Evolutionary conservation across 2,113 vertebrate species (phyloP), one percentile per base, ranked within the genome.

Genomic region (Cyprinodon tularosa): DNA sequence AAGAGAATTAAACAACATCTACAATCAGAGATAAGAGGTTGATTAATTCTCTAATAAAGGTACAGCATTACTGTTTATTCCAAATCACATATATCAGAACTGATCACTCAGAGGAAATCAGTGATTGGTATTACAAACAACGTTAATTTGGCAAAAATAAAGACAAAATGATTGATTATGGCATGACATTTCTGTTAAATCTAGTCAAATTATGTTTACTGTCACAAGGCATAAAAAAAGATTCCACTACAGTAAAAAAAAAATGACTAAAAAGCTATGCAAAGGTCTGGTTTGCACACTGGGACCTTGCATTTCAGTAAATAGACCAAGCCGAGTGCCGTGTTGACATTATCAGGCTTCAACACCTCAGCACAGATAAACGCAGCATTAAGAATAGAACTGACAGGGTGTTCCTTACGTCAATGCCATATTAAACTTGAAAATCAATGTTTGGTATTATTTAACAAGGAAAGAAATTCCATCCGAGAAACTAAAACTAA

Each of bases 341-440:
- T 0, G 22, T 59, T 66, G 78, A 78, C 72, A 79, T 5, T 75
- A 59, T 69, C 63, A 10, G 67, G 14, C 22, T 29, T 74, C 0
- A 71, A 86, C 88, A 85, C 86, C 62, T 86, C 81, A 0, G n/a
- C 48, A 1, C 71, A 45, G 88, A 90, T 83, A 84, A 72, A 60
- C 10, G 0, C 60, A 29, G 80, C 82, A 61, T 76, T 9, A 62
- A 36, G 63, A 77, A 74, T 38, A 78, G 71, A 81, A 2, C n/a
- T 36, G 60, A 84, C 62, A 2, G 65, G 48, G 48, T 71, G 75
- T 37, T 70, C 48, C 5, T 66, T 8, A 57, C 7, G 6, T 4
- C 50, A 6, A n/a, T 9, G 50, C 50, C 14, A 20, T n/a, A 57
- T 57, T 57, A 57, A 9, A 57, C 50, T n/a, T 57, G 17, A 2